Percentiles rank a stretch among this genome's conserved stretches.
These are phyloP conservation scores for Eueides isabella DNA, from an alignment of 1,140 invertebrate genomes.

Conservation along the genomic window DNA sequence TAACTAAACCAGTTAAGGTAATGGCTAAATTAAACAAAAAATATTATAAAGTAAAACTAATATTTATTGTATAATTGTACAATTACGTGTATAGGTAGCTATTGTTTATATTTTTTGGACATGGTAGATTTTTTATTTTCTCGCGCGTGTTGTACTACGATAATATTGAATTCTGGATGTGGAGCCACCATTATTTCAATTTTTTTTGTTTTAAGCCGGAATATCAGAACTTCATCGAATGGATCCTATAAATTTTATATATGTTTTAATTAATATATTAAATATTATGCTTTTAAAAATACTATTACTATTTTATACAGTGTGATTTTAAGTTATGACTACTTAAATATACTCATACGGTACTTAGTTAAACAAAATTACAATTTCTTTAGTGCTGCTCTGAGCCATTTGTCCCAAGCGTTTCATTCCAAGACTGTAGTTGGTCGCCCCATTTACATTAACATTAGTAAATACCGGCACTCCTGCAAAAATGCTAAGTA, in stretches of 20 bases:
- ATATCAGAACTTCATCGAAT: slow-evolving; percentile 61
- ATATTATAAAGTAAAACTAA: background rate
- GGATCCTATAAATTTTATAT: slow-evolving; percentile 53
- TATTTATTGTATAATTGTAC: slow-evolving; percentile 17
- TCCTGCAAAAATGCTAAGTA: slow-evolving; percentile 43
- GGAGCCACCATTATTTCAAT: slow-evolving; percentile 64
- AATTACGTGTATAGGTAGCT: background rate
- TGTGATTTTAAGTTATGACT: background rate
- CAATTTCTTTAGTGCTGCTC: slow-evolving; percentile 59
- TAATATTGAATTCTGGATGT: slow-evolving; percentile 62
- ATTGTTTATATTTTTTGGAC: slow-evolving; percentile 33
- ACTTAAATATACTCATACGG: background rate
- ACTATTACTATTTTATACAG: background rate
- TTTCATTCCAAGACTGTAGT: slow-evolving; percentile 50
- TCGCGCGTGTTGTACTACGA: slow-evolving; percentile 60
- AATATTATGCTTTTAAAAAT: background rate
- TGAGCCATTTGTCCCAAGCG: slow-evolving; percentile 53
- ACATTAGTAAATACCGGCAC: slow-evolving; percentile 67
- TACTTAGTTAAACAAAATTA: slow-evolving; percentile 34
- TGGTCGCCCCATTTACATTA: slow-evolving; percentile 50
- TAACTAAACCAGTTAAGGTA: too few relatives aligned
- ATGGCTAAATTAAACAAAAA: background rate
- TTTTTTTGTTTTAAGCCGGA: slow-evolving; percentile 64
- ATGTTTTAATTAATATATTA: too few relatives aligned
- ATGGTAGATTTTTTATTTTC: slow-evolving; percentile 41